Evolutionary conservation across 2,888 invertebrate species (phyloP).

Genomic region (Lypha dubia): DNA sequence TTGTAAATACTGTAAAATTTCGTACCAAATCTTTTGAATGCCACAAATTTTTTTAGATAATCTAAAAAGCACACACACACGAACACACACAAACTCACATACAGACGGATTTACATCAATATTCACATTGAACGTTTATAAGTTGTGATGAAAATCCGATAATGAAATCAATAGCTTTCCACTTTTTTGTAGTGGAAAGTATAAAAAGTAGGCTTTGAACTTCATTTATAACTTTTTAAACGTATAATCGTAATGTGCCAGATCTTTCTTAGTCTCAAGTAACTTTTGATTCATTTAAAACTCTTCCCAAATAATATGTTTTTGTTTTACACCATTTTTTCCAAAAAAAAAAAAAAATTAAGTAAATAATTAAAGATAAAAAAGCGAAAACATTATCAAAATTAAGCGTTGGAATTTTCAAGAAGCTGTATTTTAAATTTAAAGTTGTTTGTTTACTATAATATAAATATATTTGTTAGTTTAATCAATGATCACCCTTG

Average conservation of each 20-base stretch:
- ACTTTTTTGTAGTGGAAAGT: no score
- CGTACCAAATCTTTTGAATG: no score
- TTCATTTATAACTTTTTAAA: background rate
- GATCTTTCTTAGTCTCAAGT: conserved; percentile 42
- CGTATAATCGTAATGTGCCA: background rate
- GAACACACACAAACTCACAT: no score
- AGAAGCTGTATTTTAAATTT: conserved; percentile 67
- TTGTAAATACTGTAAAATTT: no score
- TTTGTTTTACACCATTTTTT: conserved; percentile 70
- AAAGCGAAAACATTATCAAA: conserved; percentile 33
- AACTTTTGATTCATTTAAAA: conserved; percentile 34
- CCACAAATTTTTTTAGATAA: no score
- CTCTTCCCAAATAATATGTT: conserved; percentile 60
- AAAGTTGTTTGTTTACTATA: conserved; percentile 13
- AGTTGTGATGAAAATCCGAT: no score
- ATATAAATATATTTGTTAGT: conserved; percentile 25
- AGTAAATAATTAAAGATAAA: conserved; percentile 19
- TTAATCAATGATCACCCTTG: conserved; percentile 46
- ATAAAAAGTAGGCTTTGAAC: no score
- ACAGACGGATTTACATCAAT: no score
- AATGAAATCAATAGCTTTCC: no score
- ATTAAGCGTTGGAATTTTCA: conserved; percentile 73
- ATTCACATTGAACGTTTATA: no score
- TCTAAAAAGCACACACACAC: no score
- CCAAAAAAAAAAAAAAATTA: conserved; percentile 19